phyloP scores from a whole-genome alignment of 2,888 invertebrate genomes.

The Camptogramma bilineatum region DNA sequence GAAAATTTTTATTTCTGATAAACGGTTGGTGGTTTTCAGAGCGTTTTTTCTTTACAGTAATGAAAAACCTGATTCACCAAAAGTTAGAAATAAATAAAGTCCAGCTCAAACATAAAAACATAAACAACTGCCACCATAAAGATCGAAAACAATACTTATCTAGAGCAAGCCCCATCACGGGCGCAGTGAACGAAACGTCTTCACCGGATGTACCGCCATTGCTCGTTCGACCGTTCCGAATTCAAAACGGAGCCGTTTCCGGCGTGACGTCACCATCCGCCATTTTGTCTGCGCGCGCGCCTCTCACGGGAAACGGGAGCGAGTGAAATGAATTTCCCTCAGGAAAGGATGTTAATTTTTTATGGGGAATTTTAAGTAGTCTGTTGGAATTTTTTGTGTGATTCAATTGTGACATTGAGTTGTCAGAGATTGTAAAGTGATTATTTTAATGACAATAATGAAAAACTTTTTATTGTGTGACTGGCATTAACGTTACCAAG shows the following conservation, averaged over 20 bases:
- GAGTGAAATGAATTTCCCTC: constrained; percentile 75
- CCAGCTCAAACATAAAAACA: constrained; percentile 17
- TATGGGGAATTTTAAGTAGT: constrained; percentile 47
- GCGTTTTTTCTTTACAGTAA: not conserved
- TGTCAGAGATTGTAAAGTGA: constrained; percentile 14
- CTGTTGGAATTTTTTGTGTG: constrained; percentile 33
- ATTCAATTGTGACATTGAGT: constrained; percentile 31
- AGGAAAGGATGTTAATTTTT: constrained; percentile 66
- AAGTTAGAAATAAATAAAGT: constrained; percentile 12
- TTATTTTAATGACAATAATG: constrained; percentile 20
- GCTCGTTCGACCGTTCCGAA: constrained; percentile 85
- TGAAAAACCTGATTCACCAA: not conserved
- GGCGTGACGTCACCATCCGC: constrained; percentile 80
- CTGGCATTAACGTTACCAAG: not conserved
- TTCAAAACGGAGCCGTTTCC: constrained; percentile 85
- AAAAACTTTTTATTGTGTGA: constrained; percentile 7
- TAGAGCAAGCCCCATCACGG: constrained; percentile 47
- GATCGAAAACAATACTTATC: constrained; percentile 42
- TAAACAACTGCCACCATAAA: constrained; percentile 35
- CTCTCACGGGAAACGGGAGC: constrained; percentile 77
- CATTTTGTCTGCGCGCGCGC: constrained; percentile 75
- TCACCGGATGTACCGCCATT: constrained; percentile 85
- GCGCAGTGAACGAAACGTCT: constrained; percentile 82
- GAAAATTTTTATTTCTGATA: not conserved
- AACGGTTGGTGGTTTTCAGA: not conserved